Evolutionary conservation across 2,888 invertebrate species (phyloP).

Genomic region (Drosophila vallismaia): DNA sequence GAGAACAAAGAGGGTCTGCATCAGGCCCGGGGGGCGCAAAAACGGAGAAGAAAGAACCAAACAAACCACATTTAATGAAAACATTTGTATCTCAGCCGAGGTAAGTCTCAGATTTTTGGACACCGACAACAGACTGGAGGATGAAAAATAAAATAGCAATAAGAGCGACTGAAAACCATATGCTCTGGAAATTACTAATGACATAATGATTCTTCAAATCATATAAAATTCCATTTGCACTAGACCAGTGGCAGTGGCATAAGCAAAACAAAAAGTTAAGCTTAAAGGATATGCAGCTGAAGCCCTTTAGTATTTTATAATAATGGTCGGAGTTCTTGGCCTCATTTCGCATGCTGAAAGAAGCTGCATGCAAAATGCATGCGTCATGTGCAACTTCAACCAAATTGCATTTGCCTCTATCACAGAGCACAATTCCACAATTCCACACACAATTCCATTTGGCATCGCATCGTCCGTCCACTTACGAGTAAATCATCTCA

Average conservation of each 20-base stretch:
- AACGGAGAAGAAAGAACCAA: conserved; percentile 47
- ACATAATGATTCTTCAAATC: neutral
- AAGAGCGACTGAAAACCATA: conserved; percentile 8
- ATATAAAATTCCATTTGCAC: conserved; percentile 25
- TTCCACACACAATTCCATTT: conserved; percentile 3
- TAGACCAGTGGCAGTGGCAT: neutral
- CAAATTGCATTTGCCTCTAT: conserved; percentile 29
- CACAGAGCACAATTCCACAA: neutral
- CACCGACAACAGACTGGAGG: neutral
- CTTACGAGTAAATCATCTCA: conserved; percentile 19
- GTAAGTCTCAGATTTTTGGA: conserved; percentile 24
- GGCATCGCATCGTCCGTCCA: conserved; percentile 5
- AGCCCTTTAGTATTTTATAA: conserved; percentile 13
- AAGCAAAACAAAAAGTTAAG: neutral
- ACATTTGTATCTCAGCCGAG: conserved; percentile 39
- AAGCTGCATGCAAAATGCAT: conserved; percentile 14
- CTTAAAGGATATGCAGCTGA: conserved; percentile 17
- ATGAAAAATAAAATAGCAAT: conserved; percentile 3
- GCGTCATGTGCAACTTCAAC: conserved; percentile 16
- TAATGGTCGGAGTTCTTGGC: conserved; percentile 17
- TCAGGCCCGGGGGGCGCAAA: neutral
- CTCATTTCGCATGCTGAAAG: conserved; percentile 20
- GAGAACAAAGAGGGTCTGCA: conserved; percentile 34
- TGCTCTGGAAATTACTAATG: neutral
- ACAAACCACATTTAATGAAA: conserved; percentile 52